Evolutionary conservation across 1,140 invertebrate genomes (phyloP).

Genomic region (Ceratina australensis): DNA sequence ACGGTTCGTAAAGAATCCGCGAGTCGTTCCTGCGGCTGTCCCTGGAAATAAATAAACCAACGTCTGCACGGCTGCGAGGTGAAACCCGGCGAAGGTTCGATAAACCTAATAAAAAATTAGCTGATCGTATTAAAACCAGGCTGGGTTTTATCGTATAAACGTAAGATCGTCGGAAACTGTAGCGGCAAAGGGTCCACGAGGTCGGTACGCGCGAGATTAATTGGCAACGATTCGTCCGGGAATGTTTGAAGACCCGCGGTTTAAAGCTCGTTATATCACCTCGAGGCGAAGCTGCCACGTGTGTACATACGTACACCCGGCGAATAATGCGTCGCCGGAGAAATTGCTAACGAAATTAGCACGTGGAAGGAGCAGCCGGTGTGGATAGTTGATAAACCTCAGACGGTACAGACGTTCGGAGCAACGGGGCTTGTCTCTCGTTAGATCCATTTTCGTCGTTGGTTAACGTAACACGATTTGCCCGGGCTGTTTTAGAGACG

Average conservation of each 20-base stretch:
- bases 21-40: constrained; percentile 63
- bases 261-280: constrained; percentile 25
- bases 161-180: too few relatives aligned
- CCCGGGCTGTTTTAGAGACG: constrained; percentile 28
- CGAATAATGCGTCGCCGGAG: constrained; percentile 19
- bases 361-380: constrained; percentile 15
- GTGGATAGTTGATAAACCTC: constrained; percentile 37
- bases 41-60: constrained; percentile 29
- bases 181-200: neutral
- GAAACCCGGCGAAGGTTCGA: too few relatives aligned
- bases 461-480: constrained; percentile 42
- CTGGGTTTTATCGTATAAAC: too few relatives aligned
- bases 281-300: neutral
- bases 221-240: constrained; percentile 25
- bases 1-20: constrained; percentile 74
- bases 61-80: neutral
- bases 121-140: too few relatives aligned
- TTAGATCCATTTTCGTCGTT: constrained; percentile 45
- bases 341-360: constrained; percentile 41
- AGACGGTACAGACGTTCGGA: constrained; percentile 28
- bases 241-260: constrained; percentile 36
- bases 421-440: constrained; percentile 27
- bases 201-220: neutral
- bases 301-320: neutral
- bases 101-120: too few relatives aligned